Percentiles rank a stretch among this genome's conserved stretches.
These are phyloP conservation scores for Gasterosteus nipponicus DNA, from an alignment of 2,113 vertebrate species.

Conservation along the genomic window DNA sequence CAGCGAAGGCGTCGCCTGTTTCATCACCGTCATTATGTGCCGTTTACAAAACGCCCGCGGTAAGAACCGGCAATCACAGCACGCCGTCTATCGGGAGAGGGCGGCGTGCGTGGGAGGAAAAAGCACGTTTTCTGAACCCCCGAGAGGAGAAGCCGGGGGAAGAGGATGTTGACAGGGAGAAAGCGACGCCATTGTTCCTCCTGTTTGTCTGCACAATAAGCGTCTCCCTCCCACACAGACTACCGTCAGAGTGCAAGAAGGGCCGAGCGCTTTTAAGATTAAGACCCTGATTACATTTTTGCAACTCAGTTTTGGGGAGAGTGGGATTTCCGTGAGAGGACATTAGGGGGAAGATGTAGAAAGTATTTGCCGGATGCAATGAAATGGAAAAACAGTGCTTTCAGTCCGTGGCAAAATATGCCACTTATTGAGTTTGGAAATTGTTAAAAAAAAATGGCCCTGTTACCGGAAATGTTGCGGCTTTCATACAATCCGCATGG, in stretches of 20 bases:
- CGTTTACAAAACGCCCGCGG: neutral
- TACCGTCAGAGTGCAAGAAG: constrained; percentile 41
- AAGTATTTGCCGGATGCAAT: neutral
- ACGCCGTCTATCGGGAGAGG: neutral
- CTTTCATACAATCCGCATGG: neutral
- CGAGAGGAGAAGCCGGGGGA: too few relatives aligned
- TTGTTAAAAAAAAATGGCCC: neutral
- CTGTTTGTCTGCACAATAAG: constrained; percentile 48
- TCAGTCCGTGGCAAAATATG: neutral
- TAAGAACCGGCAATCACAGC: neutral
- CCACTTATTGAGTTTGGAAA: neutral
- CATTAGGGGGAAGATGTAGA: neutral
- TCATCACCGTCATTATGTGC: neutral
- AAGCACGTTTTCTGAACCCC: neutral
- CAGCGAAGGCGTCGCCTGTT: neutral
- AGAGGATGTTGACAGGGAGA: constrained; percentile 44
- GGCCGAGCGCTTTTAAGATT: constrained; percentile 59
- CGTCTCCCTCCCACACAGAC: constrained; percentile 32
- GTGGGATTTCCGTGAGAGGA: neutral
- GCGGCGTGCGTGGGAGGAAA: neutral
- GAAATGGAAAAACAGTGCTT: neutral
- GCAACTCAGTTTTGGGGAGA: constrained; percentile 65
- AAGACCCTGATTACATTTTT: constrained; percentile 72
- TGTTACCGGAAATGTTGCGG: neutral
- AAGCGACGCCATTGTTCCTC: constrained; percentile 42